Evolutionary conservation across 2,113 vertebrate genomes (phyloP).

Genomic region (Prunella fulvescens): DNA sequence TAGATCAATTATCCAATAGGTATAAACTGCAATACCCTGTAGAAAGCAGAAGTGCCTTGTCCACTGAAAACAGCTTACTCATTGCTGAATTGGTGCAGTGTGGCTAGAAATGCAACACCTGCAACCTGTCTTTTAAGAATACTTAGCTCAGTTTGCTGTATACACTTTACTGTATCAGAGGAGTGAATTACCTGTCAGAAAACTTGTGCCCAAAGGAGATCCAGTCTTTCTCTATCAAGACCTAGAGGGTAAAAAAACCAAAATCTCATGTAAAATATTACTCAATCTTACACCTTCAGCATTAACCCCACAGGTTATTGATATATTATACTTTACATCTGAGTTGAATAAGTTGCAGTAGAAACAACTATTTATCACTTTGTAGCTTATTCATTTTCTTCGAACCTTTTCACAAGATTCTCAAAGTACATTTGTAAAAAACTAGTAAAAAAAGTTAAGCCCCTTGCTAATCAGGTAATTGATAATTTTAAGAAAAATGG

Average conservation of each 20-base stretch:
- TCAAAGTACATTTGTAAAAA: background rate
- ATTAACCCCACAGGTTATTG: background rate
- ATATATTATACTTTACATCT: background rate
- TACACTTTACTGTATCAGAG: background rate
- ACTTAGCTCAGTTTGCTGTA: background rate
- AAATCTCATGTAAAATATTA: background rate
- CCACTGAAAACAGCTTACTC: background rate
- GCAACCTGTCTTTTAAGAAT: background rate
- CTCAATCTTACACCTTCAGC: background rate
- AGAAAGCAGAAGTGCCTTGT: background rate
- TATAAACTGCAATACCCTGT: background rate
- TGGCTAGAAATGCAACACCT: background rate
- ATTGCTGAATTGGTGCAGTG: background rate
- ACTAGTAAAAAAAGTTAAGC: background rate
- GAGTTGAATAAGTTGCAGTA: background rate
- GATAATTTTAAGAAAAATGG: background rate
- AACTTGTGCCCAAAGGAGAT: slow-evolving; percentile 99
- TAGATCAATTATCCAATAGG: background rate
- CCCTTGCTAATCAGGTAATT: background rate
- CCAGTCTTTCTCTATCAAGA: slow-evolving; percentile 98
- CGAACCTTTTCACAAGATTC: background rate
- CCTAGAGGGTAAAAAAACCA: slow-evolving; percentile 67
- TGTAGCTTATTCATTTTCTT: background rate
- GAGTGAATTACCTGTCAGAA: slow-evolving; percentile 87
- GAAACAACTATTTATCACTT: background rate